phyloP scores from a whole-genome alignment of 2,888 invertebrate genomes.

The Pandemis cinnamomeana region DNA sequence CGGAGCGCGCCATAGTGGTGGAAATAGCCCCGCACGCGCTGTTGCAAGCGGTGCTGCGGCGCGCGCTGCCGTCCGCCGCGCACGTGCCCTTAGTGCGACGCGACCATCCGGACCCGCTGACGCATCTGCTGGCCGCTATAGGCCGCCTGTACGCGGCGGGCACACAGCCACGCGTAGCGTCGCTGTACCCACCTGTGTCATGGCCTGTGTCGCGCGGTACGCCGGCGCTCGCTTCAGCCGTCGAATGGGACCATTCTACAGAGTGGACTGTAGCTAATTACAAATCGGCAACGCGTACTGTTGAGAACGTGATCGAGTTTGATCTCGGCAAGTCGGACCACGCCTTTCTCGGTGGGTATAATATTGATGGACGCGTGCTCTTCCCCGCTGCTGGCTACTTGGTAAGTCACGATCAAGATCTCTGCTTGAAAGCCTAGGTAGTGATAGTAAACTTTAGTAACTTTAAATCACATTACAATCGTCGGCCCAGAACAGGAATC shows the following conservation, averaged over 20 bases:
- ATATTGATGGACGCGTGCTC: slow-evolving; percentile 96
- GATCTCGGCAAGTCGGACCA: slow-evolving; percentile 90
- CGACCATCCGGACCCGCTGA: no score
- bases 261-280: slow-evolving; percentile 95
- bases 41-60: slow-evolving; percentile 96
- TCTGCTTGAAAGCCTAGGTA: slow-evolving; percentile 52
- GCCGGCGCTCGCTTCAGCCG: slow-evolving; percentile 93
- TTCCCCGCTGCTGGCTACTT: slow-evolving; percentile 98
- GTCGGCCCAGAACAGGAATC: no score
- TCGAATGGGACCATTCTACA: slow-evolving; percentile 96
- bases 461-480: no score
- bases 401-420: slow-evolving; percentile 68
- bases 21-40: slow-evolving; percentile 99
- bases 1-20: slow-evolving; percentile 94
- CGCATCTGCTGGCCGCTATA: no score
- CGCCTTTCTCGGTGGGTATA: slow-evolving; percentile 92
- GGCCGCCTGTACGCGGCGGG: no score
- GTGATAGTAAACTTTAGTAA: no score
- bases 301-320: slow-evolving; percentile 90
- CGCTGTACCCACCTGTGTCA: no score
- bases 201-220: slow-evolving; percentile 58
- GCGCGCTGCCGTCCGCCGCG: slow-evolving; percentile 88
- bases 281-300: slow-evolving; percentile 86
- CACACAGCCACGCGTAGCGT: no score
- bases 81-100: no score